Evolutionary conservation across 2,797 vertebrate genomes (phyloP), one percentile per base, ranked within the genome.

Genomic region (Silurus lanzhouensis): DNA sequence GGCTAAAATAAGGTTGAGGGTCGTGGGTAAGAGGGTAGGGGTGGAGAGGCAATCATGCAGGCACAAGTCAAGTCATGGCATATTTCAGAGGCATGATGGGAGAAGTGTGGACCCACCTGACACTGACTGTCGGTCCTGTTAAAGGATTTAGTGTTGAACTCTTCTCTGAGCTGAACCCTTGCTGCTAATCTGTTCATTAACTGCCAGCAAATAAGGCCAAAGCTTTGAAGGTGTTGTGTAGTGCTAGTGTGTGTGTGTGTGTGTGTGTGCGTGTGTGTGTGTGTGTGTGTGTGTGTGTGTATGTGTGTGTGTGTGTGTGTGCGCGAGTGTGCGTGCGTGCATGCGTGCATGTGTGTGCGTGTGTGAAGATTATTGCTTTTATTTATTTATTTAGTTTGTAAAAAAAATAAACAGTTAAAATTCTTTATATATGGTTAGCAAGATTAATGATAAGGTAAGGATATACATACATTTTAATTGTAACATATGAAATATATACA

Each of bases 101-200:
- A 94, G 91, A 95, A 95, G 93, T 94, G 93, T 95, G 94, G 92
- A 95, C 91, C 93, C 94, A 95, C 94, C 94, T 95, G 94, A 93
- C 93, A 92, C 92, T 92, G 92, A 94, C 94, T 95, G 94, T 93
- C 91, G 92, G 89, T 91, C 88, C 92, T 93, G 87, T 91, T 93
- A 85, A 91, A 93, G 92, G 94, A 93, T 95, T 95, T 93, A 96
- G 91, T 91, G 91, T 90, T 95, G 94, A 94, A 94, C 95, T 95
- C 93, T 95, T 94, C 95, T 96, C 95, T 95, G 93, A 93, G 92
- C 92, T 89, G 93, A 91, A 79, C 93, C 93, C 93, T 96, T 94
- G 92, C 92, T 88, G 93, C 92, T 95, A 96, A 96, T 96, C 95
- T 92, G 90, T 94, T 96, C 96, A 97, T 97, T 97, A 96, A 95